Evolutionary conservation across 2,888 invertebrate genomes (phyloP), one percentile per base, ranked within the genome.

Genomic region (Drosophila basisetae): DNA sequence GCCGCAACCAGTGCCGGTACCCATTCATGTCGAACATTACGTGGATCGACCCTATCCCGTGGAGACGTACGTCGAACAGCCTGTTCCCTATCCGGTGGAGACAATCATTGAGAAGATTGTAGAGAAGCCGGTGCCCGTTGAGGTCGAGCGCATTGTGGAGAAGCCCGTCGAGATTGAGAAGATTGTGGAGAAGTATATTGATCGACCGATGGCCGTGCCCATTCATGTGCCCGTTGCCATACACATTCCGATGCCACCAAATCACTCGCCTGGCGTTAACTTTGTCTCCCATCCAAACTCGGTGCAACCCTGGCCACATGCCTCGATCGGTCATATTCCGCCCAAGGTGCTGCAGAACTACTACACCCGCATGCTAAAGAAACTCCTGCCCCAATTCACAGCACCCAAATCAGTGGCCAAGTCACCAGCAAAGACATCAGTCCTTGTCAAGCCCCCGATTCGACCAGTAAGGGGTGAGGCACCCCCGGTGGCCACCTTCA

Each of bases 21-120:
- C 93, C 0, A 84, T 91, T 1, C 92, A 94, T 16, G 92, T 95
- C 0, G 94, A 95, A 54, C 95, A 94, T 73, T 91, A 94, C 10
- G 93, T 95, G 1, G 95, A 95, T 77, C 95, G 95, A 52, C 94
- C 94, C 0, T 93, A 92, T 81, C 91, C 93, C 0, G 90, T 93
- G 0, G 90, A 92, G 55, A 92, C 92, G 10, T 88, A 90, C 4
- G 93, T 94, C 0, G 94, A 95, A 68, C 95, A 94, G 71, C 94
- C 93, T 11, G 78, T 93, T 2, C 94, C 93, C 0, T 92, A 95
- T 68, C 92, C 93, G 1, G 93, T 94, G 0, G 91, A 55, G 93
- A 89, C 93, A 56, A 93, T 94, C 2, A 93, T 95, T 0, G 95
- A 95, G 70, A 95, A 94, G 77, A 83, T 95, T 0, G 93, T 95